A percentile compares a stretch with the other conserved stretches of the same genome.
Conservation (phyloP, 1,140 invertebrate genomes). For the Apis cerana region DNA sequence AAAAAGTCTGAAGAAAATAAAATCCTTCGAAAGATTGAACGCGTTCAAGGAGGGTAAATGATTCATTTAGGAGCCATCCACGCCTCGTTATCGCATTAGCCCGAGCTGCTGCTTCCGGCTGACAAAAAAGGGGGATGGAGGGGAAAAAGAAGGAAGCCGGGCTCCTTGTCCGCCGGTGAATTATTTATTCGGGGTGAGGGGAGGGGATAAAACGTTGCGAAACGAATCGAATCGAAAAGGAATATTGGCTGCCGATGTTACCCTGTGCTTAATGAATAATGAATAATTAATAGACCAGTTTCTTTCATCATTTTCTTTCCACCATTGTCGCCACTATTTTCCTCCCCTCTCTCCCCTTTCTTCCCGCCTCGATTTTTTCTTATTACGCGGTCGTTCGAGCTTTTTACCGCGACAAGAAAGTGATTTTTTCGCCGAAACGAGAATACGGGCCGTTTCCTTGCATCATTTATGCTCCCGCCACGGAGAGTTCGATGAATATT, state of each 20-base stretch:
- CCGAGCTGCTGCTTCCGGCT: background rate
- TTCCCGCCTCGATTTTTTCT: too few relatives aligned
- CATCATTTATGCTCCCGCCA: background rate
- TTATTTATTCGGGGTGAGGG: constrained; percentile 27
- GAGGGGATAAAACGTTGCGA: constrained; percentile 12
- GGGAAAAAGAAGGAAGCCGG: background rate
- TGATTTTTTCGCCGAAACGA: constrained; percentile 21
- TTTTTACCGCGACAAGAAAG: background rate
- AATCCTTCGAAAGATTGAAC: background rate
- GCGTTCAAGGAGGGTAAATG: background rate
- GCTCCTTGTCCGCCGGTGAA: constrained; percentile 8
- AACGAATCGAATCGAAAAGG: constrained; percentile 31
- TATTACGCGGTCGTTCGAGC: background rate
- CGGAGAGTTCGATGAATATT: constrained; percentile 16
- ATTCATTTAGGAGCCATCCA: constrained; percentile 16
- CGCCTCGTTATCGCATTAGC: constrained; percentile 19
- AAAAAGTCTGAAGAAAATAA: background rate
- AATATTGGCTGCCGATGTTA: constrained; percentile 41
- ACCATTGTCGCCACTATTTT: background rate
- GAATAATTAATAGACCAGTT: constrained; percentile 45
- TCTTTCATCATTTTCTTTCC: constrained; percentile 21
- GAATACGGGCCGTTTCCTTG: background rate
- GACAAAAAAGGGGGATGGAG: background rate
- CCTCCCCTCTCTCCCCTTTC: too few relatives aligned
- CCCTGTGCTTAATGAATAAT: constrained; percentile 40